phyloP scores from a whole-genome alignment of 2,113 vertebrate genomes.

The Lampris incognitus region DNA sequence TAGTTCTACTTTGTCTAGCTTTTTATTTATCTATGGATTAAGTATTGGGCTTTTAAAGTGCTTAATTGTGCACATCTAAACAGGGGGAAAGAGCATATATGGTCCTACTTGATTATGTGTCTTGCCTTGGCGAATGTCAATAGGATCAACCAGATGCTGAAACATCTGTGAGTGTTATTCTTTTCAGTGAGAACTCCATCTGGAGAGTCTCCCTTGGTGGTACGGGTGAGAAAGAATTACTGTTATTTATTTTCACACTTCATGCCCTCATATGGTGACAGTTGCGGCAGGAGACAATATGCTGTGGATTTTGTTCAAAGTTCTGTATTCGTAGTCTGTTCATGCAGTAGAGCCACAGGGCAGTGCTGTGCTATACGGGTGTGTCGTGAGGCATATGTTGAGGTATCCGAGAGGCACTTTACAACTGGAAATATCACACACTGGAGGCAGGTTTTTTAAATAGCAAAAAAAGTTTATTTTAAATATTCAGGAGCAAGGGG shows the following conservation, averaged over 20 bases:
- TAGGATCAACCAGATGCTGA: constrained; percentile 76
- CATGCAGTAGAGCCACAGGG: neutral
- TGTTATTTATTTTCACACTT: constrained; percentile 70
- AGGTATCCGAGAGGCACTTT: too few relatives aligned
- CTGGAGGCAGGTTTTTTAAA: too few relatives aligned
- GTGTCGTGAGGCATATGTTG: too few relatives aligned
- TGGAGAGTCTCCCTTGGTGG: constrained; percentile 62
- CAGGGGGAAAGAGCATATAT: constrained; percentile 41
- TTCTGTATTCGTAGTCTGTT: constrained; percentile 27
- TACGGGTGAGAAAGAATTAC: constrained; percentile 69
- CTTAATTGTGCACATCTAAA: constrained; percentile 51
- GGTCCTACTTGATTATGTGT: constrained; percentile 30
- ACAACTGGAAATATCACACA: too few relatives aligned
- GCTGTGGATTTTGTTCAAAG: constrained; percentile 27
- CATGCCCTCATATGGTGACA: constrained; percentile 46
- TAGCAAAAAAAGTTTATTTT: too few relatives aligned
- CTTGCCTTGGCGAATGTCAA: constrained; percentile 73
- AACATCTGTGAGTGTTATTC: constrained; percentile 75
- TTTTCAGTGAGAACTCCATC: constrained; percentile 67
- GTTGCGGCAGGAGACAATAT: constrained; percentile 42
- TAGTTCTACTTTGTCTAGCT: neutral
- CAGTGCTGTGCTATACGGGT: too few relatives aligned
- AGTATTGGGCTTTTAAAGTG: constrained; percentile 47
- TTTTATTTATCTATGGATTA: constrained; percentile 38
- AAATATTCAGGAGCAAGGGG: too few relatives aligned